Conservation (phyloP, 2,113 vertebrate genomes). For the Phycodurus eques region DNA sequence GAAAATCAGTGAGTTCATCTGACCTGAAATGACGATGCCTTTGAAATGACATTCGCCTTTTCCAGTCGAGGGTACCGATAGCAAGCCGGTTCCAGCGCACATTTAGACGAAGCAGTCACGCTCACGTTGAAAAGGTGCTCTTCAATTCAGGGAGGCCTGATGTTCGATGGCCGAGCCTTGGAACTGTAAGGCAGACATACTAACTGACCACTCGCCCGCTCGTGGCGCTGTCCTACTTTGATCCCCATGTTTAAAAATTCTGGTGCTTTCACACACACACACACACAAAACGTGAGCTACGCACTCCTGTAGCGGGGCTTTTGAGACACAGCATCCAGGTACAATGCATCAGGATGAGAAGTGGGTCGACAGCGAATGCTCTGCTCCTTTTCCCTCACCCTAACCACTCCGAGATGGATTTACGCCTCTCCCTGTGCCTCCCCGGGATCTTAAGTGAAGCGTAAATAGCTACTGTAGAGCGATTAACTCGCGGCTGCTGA, state of each 20-base stretch:
- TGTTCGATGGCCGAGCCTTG: no score
- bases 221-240: not conserved
- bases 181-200: no score
- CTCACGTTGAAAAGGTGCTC: no score
- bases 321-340: slow-evolving; percentile 14
- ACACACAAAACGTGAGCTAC: not conserved
- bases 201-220: no score
- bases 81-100: no score
- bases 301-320: not conserved
- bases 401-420: slow-evolving; percentile 60
- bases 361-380: slow-evolving; percentile 32
- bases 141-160: no score
- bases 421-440: slow-evolving; percentile 57
- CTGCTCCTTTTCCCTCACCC: slow-evolving; percentile 64
- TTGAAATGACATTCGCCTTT: no score
- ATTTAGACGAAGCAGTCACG: no score
- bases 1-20: no score
- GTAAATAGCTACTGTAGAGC: slow-evolving; percentile 74
- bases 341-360: slow-evolving; percentile 58
- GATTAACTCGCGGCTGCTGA: slow-evolving; percentile 73
- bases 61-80: no score
- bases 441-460: slow-evolving; percentile 62
- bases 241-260: not conserved
- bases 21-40: no score
- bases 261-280: not conserved